A percentile compares a stretch with the other conserved stretches of the same genome.
These are phyloP conservation scores for Bombyx mandarina DNA, from an alignment of 1,140 invertebrate species.

Conservation along the genomic window DNA sequence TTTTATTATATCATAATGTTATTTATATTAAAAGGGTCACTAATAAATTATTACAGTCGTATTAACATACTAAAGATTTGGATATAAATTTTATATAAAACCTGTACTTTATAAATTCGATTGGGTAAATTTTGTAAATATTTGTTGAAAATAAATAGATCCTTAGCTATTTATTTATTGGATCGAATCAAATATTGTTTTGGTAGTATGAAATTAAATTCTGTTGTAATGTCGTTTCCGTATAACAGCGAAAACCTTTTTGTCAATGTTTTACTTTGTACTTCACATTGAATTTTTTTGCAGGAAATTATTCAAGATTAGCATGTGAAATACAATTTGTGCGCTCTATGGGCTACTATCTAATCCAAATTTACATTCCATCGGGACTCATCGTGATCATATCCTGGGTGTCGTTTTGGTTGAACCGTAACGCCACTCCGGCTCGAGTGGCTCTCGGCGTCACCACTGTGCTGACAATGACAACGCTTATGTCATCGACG, in stretches of 20 bases:
- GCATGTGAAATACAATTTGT: conserved; percentile 98
- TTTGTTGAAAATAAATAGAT: too few species aligned
- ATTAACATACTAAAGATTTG: neutral
- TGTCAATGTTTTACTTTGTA: neutral
- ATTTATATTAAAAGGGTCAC: neutral
- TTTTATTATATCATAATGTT: neutral
- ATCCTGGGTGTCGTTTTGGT: conserved; percentile 97
- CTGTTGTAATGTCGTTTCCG: too few species aligned
- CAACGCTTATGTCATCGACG: conserved; percentile 98
- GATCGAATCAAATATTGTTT: too few species aligned
- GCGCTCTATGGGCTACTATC: conserved; percentile 98
- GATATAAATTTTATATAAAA: too few species aligned
- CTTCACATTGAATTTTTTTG: conserved; percentile 22
- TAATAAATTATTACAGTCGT: neutral
- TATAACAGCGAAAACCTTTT: neutral
- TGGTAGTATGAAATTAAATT: too few species aligned
- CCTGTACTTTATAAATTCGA: too few species aligned
- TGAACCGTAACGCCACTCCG: conserved; percentile 94
- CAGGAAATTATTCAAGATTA: conserved; percentile 98
- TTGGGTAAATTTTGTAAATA: too few species aligned
- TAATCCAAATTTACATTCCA: conserved; percentile 99
- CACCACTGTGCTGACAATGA: conserved; percentile 98
- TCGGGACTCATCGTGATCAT: conserved; percentile 99
- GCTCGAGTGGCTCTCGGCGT: conserved; percentile 96
- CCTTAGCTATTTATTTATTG: too few species aligned